Base-by-base conservation (phyloP, 2,113 vertebrate genomes). In the Cairina moschata region DNA sequence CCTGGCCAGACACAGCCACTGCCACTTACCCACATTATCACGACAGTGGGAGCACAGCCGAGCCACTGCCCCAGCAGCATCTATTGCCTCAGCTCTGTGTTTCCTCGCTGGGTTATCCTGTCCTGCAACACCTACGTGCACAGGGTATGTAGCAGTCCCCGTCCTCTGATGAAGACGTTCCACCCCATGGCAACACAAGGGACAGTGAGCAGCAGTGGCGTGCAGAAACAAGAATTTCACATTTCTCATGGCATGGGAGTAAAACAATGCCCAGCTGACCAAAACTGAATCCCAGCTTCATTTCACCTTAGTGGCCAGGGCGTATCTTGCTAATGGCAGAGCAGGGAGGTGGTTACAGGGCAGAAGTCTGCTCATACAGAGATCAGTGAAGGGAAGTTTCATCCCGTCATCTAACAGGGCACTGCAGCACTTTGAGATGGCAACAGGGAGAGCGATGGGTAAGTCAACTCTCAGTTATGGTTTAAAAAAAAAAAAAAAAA, bases 1-100 rank as follows among this genome's bases (percentile, higher is more conserved):
- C 1, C 68, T 66, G 84, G 69, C 17, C 8, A 3, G 68, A 62
- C 4, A 0, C 0, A 1, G 83, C 16, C 68, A 52, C 18, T 1
- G 1, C 36, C 2, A 2, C 36, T 46, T 59, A 29, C 74, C 54
- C 77, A 56, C 50, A 14, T 60, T 67, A 67, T 32, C 40, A 1
- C 0, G 1, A 68, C 6, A 14, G 84, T 80, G 75, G 8, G 58
- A 86, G 48, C 8, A 2, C 83, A 26, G 66, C 79, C 3, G 1
- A 83, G 89, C 67, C 8, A 8, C 83, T 86, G 52, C 76, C 67
- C 67, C 8, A 2, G 66, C 83, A 83, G 50, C 65, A 32, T 26
- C 36, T 17, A 2, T 25, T 42, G 80, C 58, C 68, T 55, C 52
- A 7, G 17, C 12, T 6, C 29, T 0, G 0, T 26, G 56, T 20